Percentiles rank a stretch among this genome's conserved stretches.
Evolutionary conservation across 1,140 invertebrate genomes (phyloP).

Genomic region (Lucilia sericata): DNA sequence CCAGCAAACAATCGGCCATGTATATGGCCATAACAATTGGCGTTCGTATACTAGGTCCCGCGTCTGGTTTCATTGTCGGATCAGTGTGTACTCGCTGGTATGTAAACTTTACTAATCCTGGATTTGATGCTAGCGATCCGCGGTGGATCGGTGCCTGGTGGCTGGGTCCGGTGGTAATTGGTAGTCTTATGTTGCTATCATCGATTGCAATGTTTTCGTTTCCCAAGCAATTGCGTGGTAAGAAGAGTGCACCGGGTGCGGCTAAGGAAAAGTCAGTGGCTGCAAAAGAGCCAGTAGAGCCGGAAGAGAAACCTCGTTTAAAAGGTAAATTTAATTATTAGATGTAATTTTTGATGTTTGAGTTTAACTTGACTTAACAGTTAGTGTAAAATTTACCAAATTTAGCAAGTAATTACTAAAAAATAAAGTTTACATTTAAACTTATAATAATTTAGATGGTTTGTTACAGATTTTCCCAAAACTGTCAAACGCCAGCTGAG

Average conservation of each 20-base stretch:
- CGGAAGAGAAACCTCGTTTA: constrained; percentile 49
- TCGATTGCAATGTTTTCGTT: constrained; percentile 91
- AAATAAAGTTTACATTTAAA: too few species aligned
- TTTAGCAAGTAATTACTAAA: too few species aligned
- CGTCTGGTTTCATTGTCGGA: constrained; percentile 90
- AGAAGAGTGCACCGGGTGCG: constrained; percentile 44
- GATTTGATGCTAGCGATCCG: constrained; percentile 85
- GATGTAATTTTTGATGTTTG: not conserved
- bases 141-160: constrained; percentile 95
- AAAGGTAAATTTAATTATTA: constrained; percentile 51
- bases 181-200: constrained; percentile 81
- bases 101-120: constrained; percentile 82
- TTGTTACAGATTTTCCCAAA: constrained; percentile 82
- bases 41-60: constrained; percentile 89
- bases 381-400: too few species aligned
- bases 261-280: constrained; percentile 56
- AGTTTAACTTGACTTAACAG: too few species aligned
- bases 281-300: constrained; percentile 51
- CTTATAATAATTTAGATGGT: constrained; percentile 45
- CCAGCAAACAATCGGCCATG: constrained; percentile 90
- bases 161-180: constrained; percentile 86
- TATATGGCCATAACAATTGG: constrained; percentile 95
- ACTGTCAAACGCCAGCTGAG: constrained; percentile 86
- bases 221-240: constrained; percentile 74
- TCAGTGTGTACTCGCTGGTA: constrained; percentile 90